Evolutionary conservation across 2,797 vertebrate species (phyloP), one percentile per base, ranked within the genome.

Genomic region (Falco naumanni): DNA sequence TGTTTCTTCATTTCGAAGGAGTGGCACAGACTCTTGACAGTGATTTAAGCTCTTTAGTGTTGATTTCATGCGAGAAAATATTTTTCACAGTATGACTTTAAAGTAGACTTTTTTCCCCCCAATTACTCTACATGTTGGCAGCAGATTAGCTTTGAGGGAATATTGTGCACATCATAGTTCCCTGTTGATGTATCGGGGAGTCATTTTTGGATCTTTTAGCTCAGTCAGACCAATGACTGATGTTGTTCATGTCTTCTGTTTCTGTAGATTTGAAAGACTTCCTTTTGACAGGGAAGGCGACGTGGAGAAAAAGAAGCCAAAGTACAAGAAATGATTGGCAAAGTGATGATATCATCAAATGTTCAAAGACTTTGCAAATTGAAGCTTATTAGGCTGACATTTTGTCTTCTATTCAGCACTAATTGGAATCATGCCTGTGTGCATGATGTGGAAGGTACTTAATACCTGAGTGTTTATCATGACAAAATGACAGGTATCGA

Each of bases 351-450:
- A 96, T 98, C 98, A 97, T 98, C 96, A 96, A 61, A 84, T 96
- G 98, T 98, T 98, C 97, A 98, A 98, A 99, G 98, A 59, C 50
- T 94, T 95, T 97, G 97, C 97, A 97, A 98, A 96, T 88, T 97
- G 96, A 97, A 98, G 95, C 95, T 98, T 98, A 98, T 98, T 98
- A 98, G 96, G 92, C 97, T 97, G 97, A 98, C 97, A 98, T 97
- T 98, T 98, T 97, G 96, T 98, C 98, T 96, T 97, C 97, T 71
- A 96, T 95, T 84, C 96, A 69, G 94, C 95, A 65, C 97, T 97
- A 98, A 97, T 97, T 98, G 97, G 95, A 97, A 97, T 98, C 97
- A 94, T 89, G 92, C 98, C 98, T 97, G 96, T 94, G 96, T 97
- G 97, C 95, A 89, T 96, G 98, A 98, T 97, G 91, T 97, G 92